Base-by-base conservation (phyloP, 2,113 vertebrate genomes). In the Polyodon spathula region DNA sequence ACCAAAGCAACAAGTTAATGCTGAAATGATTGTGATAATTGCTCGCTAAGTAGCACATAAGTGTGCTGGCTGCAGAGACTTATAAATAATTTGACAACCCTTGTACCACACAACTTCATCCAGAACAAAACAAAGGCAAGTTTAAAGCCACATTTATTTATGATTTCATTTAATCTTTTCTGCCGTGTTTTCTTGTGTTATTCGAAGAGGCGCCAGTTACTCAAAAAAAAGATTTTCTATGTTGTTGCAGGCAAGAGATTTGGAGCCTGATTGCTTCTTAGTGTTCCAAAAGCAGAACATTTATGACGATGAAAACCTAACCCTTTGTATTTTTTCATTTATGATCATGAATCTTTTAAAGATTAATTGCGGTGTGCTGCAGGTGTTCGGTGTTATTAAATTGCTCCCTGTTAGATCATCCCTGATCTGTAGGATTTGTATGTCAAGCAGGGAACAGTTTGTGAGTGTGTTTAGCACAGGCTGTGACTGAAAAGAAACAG, bases 311-410 rank as follows among this genome's bases (percentile, higher is more conserved):
- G 48, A 50, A 27, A 27, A 27, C 27, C 27, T 27, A 27, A 27
- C 27, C 27, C 27, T 27, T 27, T 11, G 8, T 50, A 4, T 6
- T n/a, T n/a, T 6, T 50, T 50, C 1, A 50, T 14, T 14, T 11
- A 50, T n/a, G 40, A n/a, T 11, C 50, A 52, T 59, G 17, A 54
- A 64, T 64, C 56, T 53, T 58, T 64, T 54, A 64, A 48, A 58
- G 56, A 41, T 58, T 40, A 43, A 16, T 40, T 27, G 8, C 4
- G 12, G 37, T 17, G 27, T 16, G 46, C 14, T 37, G 50, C 46
- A 43, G 56, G 56, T 64, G 14, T 27, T 58, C 17, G 6, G 50
- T 42, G 46, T 43, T 44, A 41, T 46, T 15, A 46, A 16, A 15
- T 16, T 7, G 46, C 27, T 52, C 38, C 44, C 16, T 27, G 3